These are phyloP conservation scores for Ardeotis arabs DNA, from an alignment of 2,113 vertebrate genomes.

Conservation along the genomic window DNA sequence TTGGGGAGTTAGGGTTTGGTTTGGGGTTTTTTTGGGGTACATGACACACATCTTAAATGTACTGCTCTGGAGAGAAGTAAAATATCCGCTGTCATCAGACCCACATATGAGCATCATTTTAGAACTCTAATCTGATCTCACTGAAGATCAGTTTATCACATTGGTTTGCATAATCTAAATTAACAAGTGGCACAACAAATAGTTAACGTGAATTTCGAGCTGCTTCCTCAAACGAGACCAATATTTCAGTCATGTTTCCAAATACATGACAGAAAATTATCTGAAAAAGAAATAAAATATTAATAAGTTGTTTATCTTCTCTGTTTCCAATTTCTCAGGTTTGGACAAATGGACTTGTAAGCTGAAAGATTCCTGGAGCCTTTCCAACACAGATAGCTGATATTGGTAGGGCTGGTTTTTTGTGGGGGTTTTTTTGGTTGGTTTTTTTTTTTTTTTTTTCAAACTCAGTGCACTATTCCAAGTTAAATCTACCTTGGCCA, in stretches of 20 bases:
- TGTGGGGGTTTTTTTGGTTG: too few relatives aligned
- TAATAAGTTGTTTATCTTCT: not conserved
- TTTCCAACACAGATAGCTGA: not conserved
- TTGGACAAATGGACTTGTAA: constrained; percentile 20
- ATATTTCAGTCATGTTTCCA: not conserved
- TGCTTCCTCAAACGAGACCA: not conserved
- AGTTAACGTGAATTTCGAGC: not conserved
- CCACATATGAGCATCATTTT: not conserved
- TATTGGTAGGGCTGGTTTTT: not conserved
- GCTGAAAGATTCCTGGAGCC: not conserved
- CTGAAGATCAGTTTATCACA: not conserved
- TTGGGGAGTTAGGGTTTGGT: not conserved
- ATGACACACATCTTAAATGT: not conserved
- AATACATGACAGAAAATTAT: not conserved
- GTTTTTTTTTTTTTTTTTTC: not conserved
- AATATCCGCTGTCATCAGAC: not conserved
- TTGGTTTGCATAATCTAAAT: not conserved
- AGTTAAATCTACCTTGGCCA: not conserved
- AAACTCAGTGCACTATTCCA: not conserved
- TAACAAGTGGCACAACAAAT: not conserved
- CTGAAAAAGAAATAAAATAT: constrained; percentile 18
- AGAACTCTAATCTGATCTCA: not conserved
- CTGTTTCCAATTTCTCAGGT: not conserved
- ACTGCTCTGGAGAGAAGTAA: not conserved
- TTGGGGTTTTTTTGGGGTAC: rapidly evolving